These are phyloP conservation scores for Thera britannica DNA, from an alignment of 2,888 invertebrate genomes.

Conservation along the genomic window DNA sequence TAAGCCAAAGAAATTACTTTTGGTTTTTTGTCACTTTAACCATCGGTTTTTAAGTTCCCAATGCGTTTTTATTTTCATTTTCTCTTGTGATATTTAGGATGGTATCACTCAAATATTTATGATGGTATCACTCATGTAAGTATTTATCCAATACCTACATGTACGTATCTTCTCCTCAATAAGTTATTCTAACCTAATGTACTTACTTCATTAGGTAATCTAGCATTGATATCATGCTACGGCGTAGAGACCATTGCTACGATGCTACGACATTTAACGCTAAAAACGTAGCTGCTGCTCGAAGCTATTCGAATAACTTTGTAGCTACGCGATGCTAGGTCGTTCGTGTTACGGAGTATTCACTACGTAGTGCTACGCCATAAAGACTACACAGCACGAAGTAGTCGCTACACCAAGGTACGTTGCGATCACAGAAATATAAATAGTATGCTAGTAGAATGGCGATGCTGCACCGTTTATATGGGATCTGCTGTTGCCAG, in stretches of 20 bases:
- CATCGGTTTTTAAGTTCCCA: constrained; percentile 4
- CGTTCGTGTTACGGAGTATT: background rate
- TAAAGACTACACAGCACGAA: background rate
- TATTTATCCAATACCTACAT: background rate
- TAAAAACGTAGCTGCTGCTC: too few species aligned
- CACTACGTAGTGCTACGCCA: background rate
- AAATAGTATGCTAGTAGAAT: too few species aligned
- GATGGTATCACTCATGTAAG: background rate
- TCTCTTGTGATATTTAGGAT: background rate
- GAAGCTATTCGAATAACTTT: too few species aligned
- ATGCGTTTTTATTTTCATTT: constrained; percentile 12
- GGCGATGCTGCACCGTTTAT: too few species aligned
- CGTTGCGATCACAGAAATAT: too few species aligned
- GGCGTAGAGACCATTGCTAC: too few species aligned
- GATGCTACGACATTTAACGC: too few species aligned
- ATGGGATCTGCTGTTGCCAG: too few species aligned
- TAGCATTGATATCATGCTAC: too few species aligned
- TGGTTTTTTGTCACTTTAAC: constrained; percentile 7
- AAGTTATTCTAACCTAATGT: too few species aligned
- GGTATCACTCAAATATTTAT: background rate
- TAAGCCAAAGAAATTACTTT: constrained; percentile 60
- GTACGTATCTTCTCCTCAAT: too few species aligned
- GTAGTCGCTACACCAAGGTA: background rate
- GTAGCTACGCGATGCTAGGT: background rate
- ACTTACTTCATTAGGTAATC: too few species aligned